Conservation (phyloP, 1,140 invertebrate genomes). For the Drosophila yakuba region DNA sequence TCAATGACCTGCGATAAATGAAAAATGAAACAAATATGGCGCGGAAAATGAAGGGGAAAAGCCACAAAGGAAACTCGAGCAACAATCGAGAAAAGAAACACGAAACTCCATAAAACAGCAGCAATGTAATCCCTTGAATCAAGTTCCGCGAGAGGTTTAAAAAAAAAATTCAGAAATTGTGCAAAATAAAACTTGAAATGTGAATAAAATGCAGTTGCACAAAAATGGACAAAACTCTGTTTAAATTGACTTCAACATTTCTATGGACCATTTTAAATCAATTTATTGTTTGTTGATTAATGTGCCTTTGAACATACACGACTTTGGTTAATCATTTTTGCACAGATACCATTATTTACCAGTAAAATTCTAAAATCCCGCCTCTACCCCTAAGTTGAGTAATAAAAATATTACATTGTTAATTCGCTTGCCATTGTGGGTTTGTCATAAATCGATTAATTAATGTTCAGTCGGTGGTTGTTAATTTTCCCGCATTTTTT, state of each 20-base stretch:
- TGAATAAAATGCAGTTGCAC: neutral
- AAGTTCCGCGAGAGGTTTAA: slow-evolving; percentile 2
- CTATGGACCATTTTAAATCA: neutral
- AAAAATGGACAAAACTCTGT: no score
- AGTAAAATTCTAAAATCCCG: neutral
- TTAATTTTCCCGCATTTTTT: slow-evolving; percentile 14
- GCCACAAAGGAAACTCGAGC: slow-evolving; percentile 34
- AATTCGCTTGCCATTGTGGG: slow-evolving; percentile 17
- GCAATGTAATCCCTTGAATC: slow-evolving; percentile 14
- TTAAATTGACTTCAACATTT: neutral
- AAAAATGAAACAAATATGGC: slow-evolving; percentile 33
- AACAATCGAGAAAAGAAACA: slow-evolving; percentile 41
- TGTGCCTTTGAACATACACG: neutral
- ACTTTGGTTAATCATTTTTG: neutral
- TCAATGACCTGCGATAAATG: slow-evolving; percentile 33
- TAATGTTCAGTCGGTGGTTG: slow-evolving; percentile 31
- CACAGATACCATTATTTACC: neutral
- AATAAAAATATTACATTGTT: slow-evolving; percentile 37
- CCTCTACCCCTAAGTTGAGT: slow-evolving; percentile 10
- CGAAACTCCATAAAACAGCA: slow-evolving; percentile 20
- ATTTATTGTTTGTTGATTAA: neutral
- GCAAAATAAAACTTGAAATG: neutral
- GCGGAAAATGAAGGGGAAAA: slow-evolving; percentile 17
- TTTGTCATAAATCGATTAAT: slow-evolving; percentile 63
- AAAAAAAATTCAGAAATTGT: neutral